Evolutionary conservation across 2,797 vertebrate species (phyloP).

Genomic region (Molossus alvarezi): DNA sequence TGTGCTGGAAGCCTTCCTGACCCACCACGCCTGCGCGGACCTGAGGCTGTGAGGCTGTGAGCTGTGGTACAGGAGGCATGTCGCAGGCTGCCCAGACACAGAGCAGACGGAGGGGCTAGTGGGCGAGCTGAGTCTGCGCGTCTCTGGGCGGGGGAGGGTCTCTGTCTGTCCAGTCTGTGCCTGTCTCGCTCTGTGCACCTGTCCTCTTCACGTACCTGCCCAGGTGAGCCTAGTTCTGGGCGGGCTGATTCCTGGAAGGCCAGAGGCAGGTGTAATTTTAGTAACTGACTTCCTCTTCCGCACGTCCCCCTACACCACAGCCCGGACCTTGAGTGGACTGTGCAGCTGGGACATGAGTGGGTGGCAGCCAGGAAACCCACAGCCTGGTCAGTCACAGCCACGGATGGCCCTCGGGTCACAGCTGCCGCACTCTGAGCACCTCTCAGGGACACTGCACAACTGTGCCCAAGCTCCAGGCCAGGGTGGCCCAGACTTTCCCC

Average conservation of each 20-base stretch:
- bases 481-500: not conserved
- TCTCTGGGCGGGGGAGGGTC: not conserved
- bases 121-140: not conserved
- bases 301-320: not conserved
- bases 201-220: constrained; percentile 90
- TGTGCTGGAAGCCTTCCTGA: too few relatives aligned
- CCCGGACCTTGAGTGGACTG: not conserved
- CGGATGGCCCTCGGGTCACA: not conserved
- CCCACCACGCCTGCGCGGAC: too few relatives aligned
- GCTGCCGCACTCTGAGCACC: not conserved
- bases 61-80: too few relatives aligned
- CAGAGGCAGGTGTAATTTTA: too few relatives aligned
- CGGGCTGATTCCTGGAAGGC: not conserved
- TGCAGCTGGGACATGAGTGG: not conserved
- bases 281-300: too few relatives aligned
- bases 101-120: not conserved
- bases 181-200: constrained; percentile 88
- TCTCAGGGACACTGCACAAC: not conserved
- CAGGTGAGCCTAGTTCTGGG: constrained; percentile 73
- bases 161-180: constrained; percentile 77
- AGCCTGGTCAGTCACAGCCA: not conserved
- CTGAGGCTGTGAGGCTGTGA: too few relatives aligned
- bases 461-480: not conserved
- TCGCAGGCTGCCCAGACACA: not conserved
- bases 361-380: not conserved